phyloP scores from a whole-genome alignment of 2,113 vertebrate genomes.

The Pholis gunnellus region DNA sequence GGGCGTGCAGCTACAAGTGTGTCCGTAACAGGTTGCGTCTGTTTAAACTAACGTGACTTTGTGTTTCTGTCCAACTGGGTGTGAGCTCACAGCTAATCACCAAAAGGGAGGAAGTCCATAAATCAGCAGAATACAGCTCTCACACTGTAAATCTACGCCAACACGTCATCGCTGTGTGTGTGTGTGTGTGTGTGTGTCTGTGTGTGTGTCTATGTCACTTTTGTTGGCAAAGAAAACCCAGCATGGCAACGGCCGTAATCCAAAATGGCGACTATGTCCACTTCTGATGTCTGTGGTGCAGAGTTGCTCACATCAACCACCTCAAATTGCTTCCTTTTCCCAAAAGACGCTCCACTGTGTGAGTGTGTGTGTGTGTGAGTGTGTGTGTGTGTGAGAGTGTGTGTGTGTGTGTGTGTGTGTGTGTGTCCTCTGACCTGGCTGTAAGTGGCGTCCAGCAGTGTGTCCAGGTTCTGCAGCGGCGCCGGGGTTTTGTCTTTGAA shows the following conservation, averaged over 20 bases:
- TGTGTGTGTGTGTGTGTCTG: slow-evolving; percentile 32
- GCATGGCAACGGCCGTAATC: no score
- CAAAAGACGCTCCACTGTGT: background rate
- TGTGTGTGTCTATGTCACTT: background rate
- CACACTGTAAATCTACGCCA: slow-evolving; percentile 70
- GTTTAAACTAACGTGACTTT: slow-evolving; percentile 30
- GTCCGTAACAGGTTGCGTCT: slow-evolving; percentile 24
- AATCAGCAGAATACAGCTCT: slow-evolving; percentile 66
- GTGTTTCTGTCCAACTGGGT: slow-evolving; percentile 37
- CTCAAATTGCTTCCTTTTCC: background rate
- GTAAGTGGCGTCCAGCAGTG: slow-evolving; percentile 94
- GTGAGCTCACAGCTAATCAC: slow-evolving; percentile 75
- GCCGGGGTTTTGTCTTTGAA: slow-evolving; percentile 98
- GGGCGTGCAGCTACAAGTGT: slow-evolving; percentile 6
- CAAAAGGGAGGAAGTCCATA: slow-evolving; percentile 72
- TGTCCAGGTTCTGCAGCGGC: slow-evolving; percentile 96
- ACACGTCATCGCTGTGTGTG: slow-evolving; percentile 52
- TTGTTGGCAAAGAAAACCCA: no score
- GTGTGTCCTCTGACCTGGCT: slow-evolving; percentile 87
- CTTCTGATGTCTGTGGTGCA: no score
- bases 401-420: background rate
- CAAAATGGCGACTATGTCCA: no score
- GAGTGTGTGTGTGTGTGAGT: no score
- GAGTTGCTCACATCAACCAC: background rate
- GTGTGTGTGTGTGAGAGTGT: no score